Evolutionary conservation across 1,140 invertebrate species (phyloP), one percentile per base, ranked within the genome.

Genomic region (Drosophila bifasciata): DNA sequence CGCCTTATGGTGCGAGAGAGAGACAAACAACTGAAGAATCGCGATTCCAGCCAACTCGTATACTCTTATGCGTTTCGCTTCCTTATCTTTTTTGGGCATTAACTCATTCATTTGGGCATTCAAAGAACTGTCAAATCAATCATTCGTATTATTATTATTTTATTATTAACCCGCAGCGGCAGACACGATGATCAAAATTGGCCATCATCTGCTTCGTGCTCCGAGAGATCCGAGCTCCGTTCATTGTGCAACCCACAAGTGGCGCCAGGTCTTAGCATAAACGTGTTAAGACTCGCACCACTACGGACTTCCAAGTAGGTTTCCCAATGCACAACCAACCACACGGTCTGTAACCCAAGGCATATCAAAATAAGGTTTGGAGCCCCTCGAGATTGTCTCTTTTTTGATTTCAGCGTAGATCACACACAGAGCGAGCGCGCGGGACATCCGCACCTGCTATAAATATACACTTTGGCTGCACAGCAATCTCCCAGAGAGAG

Each of bases 211-310:
- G 41, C 28, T 40, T 56, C 40, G 49, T 17, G 28, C 11, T 36
- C 11, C 32, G 32, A 1, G 49, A n/a, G 28, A 3, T 36, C 11
- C 32, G 32, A 1, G 32, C 32, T 36, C 11, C 11, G 32, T 44
- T 43, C 36, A 46, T 73, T 73, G 70, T 56, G 70, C 46, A 73
- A 73, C 41, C 23, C 9, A 28, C 15, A 17, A 55, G 39, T 56
- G 61, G 70, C 40, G 69, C 69, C 70, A 63, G 32, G 62, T 63
- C 60, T 63, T 73, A 32, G 16, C 51, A 56, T 17, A 55, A 50
- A 36, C 19, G 69, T 73, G 69, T 73, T 63, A 64, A 48, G 32
- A 57, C 53, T 17, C 21, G 48, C 51, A 68, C 45, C 36, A n/a
- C 32, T 55, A 48, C 13, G 15, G 40, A 56, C 41, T 61, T 28